Conservation (phyloP, 2,113 vertebrate genomes). For the rabbit (Oryctolagus cuniculus) region mOryCun1.1 NC_091436.1:87356001-87356500, state of each 20-base stretch:
- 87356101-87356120: not conserved
- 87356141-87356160: not conserved
- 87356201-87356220: not conserved
- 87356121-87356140: not conserved
- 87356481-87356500: not conserved
- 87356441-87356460: not conserved
- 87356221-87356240: not conserved
- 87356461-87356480: not conserved
- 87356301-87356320: not conserved
- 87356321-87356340: not conserved
- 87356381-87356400: not conserved
- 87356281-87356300: not conserved
- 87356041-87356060: not conserved
- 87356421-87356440: not conserved
- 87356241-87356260: not conserved
- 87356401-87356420: not conserved
- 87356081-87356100: too few species aligned
- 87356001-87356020: not conserved
- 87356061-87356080: too few species aligned
- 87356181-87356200: not conserved
- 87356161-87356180: not conserved
- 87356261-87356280: not conserved
- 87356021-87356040: not conserved
- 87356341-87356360: not conserved
- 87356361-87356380: not conserved